These are phyloP conservation scores for Catharus ustulatus DNA, from an alignment of 2,797 vertebrate species.

Conservation along the genomic window DNA sequence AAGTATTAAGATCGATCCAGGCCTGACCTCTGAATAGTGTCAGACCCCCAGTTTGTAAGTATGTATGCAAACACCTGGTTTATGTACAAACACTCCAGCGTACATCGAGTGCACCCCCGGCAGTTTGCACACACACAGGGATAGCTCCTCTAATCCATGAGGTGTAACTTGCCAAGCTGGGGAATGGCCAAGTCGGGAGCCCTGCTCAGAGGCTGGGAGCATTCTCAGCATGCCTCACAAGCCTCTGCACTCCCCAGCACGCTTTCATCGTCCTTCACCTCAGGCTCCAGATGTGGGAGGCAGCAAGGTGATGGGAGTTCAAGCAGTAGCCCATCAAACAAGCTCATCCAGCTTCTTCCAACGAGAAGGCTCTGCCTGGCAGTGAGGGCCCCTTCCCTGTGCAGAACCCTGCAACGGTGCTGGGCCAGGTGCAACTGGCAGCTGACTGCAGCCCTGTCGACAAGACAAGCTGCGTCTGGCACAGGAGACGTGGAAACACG, in stretches of 20 bases:
- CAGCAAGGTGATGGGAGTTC: conserved; percentile 3
- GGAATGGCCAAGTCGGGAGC: background rate
- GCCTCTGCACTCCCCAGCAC: background rate
- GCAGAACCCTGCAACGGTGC: background rate
- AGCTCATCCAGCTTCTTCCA: background rate
- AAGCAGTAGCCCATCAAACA: background rate
- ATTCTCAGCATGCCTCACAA: conserved; percentile 31
- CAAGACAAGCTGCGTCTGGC: background rate
- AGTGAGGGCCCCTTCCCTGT: background rate
- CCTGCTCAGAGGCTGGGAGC: background rate
- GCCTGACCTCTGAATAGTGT: background rate
- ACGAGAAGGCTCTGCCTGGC: background rate
- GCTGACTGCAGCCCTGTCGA: background rate
- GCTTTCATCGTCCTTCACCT: conserved; percentile 60
- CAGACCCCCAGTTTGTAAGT: background rate
- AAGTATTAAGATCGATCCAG: background rate
- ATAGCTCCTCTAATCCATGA: background rate
- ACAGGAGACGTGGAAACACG: background rate
- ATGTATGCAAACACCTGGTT: background rate
- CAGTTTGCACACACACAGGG: background rate
- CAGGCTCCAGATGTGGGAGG: conserved; percentile 59
- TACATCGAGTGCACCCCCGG: background rate
- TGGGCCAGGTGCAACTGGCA: conserved; percentile 33
- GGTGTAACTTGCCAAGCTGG: background rate
- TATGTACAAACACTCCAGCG: background rate